These are phyloP conservation scores for Pyralis farinalis DNA, from an alignment of 2,888 invertebrate genomes.

Conservation along the genomic window DNA sequence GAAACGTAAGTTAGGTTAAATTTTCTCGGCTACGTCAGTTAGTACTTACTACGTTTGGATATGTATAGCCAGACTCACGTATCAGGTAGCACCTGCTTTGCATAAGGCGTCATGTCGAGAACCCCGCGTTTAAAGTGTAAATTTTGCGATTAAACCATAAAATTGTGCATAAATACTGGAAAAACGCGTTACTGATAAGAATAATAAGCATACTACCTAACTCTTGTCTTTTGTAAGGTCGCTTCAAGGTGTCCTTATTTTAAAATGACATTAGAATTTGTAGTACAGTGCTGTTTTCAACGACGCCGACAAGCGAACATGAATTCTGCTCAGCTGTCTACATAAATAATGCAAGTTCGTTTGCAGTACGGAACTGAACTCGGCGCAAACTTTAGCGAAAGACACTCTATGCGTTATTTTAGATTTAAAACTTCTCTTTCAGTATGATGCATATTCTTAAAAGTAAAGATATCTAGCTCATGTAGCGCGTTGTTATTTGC, in stretches of 20 bases:
- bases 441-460: constrained; percentile 1
- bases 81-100: constrained; percentile 80
- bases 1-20: constrained; percentile 27
- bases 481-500: too few species aligned
- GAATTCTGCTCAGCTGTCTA: constrained; percentile 5
- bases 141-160: constrained; percentile 74
- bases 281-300: constrained; percentile 5
- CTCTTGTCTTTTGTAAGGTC: constrained; percentile 44
- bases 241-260: constrained; percentile 53
- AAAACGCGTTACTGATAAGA: constrained; percentile 56
- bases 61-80: constrained; percentile 47
- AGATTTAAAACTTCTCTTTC: constrained; percentile 2
- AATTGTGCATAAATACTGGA: constrained; percentile 62
- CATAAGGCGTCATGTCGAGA: constrained; percentile 76
- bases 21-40: constrained; percentile 24
- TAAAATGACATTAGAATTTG: constrained; percentile 20
- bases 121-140: constrained; percentile 71
- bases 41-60: constrained; percentile 42
- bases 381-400: constrained; percentile 4
- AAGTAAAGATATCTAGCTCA: too few species aligned
- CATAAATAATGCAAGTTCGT: constrained; percentile 10
- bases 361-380: constrained; percentile 10
- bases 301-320: neutral
- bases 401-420: constrained; percentile 7
- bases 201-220: constrained; percentile 48